phyloP scores from a whole-genome alignment of 1,140 invertebrate genomes.

The Drosophila bocki region DNA sequence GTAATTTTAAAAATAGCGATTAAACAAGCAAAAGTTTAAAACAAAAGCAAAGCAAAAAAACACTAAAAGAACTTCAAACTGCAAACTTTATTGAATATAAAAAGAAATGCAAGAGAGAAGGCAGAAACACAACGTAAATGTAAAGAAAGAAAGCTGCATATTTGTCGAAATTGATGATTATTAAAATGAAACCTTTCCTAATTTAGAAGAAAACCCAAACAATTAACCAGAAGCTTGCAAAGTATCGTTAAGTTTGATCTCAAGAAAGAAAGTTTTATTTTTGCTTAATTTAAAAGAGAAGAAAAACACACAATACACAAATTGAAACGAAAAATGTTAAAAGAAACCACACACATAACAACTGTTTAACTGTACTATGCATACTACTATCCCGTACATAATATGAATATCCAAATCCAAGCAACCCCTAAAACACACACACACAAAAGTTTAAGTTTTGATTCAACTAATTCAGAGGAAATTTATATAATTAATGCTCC shows the following conservation, averaged over 20 bases:
- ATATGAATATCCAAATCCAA: slow-evolving; percentile 48
- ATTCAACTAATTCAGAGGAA: slow-evolving; percentile 43
- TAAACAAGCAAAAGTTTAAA: slow-evolving; percentile 74
- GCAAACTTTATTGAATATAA: slow-evolving; percentile 72
- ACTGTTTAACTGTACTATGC: slow-evolving; percentile 78
- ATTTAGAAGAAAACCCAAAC: slow-evolving; percentile 30
- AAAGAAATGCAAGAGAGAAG: slow-evolving; percentile 53
- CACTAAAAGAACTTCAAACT: slow-evolving; percentile 43
- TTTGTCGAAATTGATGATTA: slow-evolving; percentile 50
- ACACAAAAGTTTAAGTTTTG: slow-evolving; percentile 66
- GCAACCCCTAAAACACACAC: slow-evolving; percentile 14
- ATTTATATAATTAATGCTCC: background rate
- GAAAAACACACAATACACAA: slow-evolving; percentile 21
- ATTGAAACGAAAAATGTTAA: slow-evolving; percentile 48
- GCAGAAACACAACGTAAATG: slow-evolving; percentile 17
- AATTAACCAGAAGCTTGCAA: slow-evolving; percentile 67
- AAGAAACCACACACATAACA: slow-evolving; percentile 44
- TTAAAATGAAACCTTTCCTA: slow-evolving; percentile 44
- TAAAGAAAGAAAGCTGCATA: slow-evolving; percentile 16
- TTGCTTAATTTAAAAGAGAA: slow-evolving; percentile 76
- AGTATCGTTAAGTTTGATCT: slow-evolving; percentile 84
- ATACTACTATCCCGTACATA: slow-evolving; percentile 71
- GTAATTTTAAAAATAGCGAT: slow-evolving; percentile 82
- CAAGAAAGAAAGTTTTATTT: slow-evolving; percentile 75
- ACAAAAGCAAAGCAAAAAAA: slow-evolving; percentile 57